Evolutionary conservation across 2,888 invertebrate genomes (phyloP).

Genomic region (Plebejus anna): DNA sequence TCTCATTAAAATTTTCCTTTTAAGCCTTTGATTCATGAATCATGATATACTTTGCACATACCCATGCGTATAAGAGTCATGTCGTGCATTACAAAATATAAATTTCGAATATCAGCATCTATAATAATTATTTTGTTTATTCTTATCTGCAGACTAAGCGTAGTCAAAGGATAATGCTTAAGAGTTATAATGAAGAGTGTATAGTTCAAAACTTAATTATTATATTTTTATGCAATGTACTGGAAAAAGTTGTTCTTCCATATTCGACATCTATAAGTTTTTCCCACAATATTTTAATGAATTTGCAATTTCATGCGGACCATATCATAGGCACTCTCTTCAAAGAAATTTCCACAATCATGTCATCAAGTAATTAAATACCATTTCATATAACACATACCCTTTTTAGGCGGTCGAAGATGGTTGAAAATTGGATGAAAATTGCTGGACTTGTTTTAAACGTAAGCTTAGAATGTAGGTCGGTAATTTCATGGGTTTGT

Average conservation of each 20-base stretch:
- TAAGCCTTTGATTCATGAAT: neutral
- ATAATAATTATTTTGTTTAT: too few species aligned
- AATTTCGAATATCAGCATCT: neutral
- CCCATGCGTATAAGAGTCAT: neutral
- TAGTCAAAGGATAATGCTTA: too few species aligned
- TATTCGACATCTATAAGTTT: neutral
- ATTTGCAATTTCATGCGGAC: constrained; percentile 22
- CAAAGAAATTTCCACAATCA: constrained; percentile 3
- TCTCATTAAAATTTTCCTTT: neutral
- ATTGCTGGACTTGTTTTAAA: constrained; percentile 7
- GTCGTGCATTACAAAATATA: neutral
- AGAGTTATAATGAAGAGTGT: too few species aligned
- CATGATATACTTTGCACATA: neutral
- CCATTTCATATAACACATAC: constrained; percentile 3
- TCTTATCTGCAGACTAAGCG: too few species aligned
- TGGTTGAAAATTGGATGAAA: neutral
- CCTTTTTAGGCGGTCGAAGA: neutral
- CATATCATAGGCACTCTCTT: constrained; percentile 7
- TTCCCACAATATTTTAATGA: constrained; percentile 10
- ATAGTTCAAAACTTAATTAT: too few species aligned
- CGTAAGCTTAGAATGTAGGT: constrained; percentile 11
- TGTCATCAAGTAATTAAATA: constrained; percentile 8
- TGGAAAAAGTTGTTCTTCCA: neutral
- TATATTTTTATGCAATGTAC: neutral
- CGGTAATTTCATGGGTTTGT: neutral